Percentiles rank a stretch among this genome's conserved stretches.
phyloP scores from a whole-genome alignment of 2,888 invertebrate species.

The Himalopsyche japonica region DNA sequence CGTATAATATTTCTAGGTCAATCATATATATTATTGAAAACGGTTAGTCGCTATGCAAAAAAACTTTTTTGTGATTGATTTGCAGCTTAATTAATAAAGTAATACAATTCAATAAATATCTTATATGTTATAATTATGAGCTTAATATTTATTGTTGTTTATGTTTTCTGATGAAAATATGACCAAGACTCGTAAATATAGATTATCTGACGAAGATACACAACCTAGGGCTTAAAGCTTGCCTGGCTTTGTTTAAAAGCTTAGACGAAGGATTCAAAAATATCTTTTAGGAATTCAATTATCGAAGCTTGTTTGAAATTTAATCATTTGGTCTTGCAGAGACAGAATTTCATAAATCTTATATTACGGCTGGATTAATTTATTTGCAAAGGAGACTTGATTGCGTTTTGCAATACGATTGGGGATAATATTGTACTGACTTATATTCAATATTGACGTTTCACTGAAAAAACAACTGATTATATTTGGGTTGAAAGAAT shows the following conservation, averaged over 20 bases:
- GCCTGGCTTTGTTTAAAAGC: neutral
- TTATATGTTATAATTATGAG: neutral
- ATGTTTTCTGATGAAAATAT: neutral
- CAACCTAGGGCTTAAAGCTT: neutral
- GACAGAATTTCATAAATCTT: neutral
- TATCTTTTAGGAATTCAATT: neutral
- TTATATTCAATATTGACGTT: too few relatives aligned
- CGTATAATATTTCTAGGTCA: neutral
- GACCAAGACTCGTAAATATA: neutral
- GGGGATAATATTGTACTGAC: too few relatives aligned
- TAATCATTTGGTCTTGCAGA: neutral
- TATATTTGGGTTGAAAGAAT: too few relatives aligned
- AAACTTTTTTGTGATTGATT: neutral
- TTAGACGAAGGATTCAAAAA: neutral
- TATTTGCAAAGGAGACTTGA: neutral
- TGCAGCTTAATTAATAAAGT: neutral
- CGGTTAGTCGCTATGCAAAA: too few relatives aligned
- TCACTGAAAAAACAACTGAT: too few relatives aligned
- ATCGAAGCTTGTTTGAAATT: neutral
- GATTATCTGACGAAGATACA: neutral
- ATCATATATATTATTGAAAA: too few relatives aligned
- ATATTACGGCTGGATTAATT: neutral
- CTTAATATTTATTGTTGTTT: neutral
- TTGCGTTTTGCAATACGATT: too few relatives aligned
- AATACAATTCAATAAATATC: neutral